Percentiles rank a stretch among this genome's conserved stretches.
Conservation (phyloP, 2,113 vertebrate genomes). For the Cyanoramphus novaezelandiae region DNA sequence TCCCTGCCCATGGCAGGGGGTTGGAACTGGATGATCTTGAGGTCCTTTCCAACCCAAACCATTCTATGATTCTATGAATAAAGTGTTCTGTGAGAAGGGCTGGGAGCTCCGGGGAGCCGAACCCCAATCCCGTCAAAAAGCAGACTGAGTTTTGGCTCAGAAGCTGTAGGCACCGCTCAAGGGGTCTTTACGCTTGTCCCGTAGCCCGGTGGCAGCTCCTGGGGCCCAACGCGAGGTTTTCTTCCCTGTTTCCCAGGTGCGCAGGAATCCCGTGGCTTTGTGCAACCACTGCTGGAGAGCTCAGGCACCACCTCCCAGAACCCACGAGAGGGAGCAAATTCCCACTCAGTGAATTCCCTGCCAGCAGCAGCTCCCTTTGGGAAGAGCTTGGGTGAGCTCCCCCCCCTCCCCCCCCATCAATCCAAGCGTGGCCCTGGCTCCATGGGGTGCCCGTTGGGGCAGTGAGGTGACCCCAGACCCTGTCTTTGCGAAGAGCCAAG, state of each 20-base stretch:
- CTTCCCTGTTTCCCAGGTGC: accelerated
- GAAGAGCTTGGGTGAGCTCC: accelerated
- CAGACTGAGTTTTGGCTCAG: background rate
- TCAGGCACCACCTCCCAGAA: background rate
- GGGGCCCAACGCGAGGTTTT: accelerated
- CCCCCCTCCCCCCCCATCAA: accelerated
- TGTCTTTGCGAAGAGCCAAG: background rate
- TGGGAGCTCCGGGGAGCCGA: background rate
- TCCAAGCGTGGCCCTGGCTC: accelerated
- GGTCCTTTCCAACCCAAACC: too few relatives aligned
- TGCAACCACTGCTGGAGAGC: accelerated
- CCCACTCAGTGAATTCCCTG: background rate
- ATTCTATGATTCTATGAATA: background rate
- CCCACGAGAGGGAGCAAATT: constrained; percentile 44
- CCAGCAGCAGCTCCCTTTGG: background rate
- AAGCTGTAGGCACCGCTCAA: accelerated
- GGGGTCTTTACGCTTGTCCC: accelerated
- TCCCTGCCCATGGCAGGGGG: too few relatives aligned
- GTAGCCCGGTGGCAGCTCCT: background rate
- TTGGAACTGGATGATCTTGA: too few relatives aligned
- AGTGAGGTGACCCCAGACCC: background rate
- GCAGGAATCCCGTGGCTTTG: background rate
- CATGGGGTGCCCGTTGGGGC: background rate
- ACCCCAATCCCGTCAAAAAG: accelerated
- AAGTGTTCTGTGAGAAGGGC: background rate